Base-by-base conservation (phyloP, 2,888 invertebrate genomes). In the Ypsolopha scabrella region DNA sequence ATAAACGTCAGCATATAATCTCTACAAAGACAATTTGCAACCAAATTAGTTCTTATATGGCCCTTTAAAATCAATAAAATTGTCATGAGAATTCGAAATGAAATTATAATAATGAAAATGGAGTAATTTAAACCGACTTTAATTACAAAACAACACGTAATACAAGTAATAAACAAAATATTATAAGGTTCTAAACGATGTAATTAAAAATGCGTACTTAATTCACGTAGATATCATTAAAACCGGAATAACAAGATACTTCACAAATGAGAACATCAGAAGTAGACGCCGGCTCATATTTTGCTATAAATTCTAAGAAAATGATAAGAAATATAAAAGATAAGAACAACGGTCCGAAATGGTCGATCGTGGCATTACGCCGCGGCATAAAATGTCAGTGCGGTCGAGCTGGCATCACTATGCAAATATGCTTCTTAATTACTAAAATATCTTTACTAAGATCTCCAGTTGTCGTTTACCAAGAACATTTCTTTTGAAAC, bases 351-450 rank as follows among this genome's bases (percentile, higher is more conserved):
- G 39, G 9, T 34, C 10, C 57, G 66, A 72, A 75, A 80, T 72
- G 70, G 79, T 9, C 39, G 10, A 39, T 35, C 10, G 49, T 24
- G 24, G 6, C 41, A 45, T 33, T 33, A 48, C 24, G n/a, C 38
- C 34, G 24, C 9, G 11, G 24, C 33, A 54, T 60, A 61, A 70
- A 72, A 74, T 70, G 76, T 72, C 77, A 73, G 63, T 61, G 35
- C 61, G 63, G 59, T 59, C 57, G 56, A 60, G 61, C 63, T 57
- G 64, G 67, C 73, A 70, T 74, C 76, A 63, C 74, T 75, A 82
- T 75, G 81, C 81, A 78, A 81, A 83, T 79, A 77, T 62, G 60
- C 62, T 54, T 68, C 73, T 72, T 80, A 79, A 78, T 80, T 76
- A 67, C 74, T 57, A 57, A 65, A 70, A 55, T 76, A 83, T 82